Percentiles rank a stretch among this genome's conserved stretches.
phyloP scores from a whole-genome alignment of 1,140 invertebrate species.

The Drosophila lacertosa region DNA sequence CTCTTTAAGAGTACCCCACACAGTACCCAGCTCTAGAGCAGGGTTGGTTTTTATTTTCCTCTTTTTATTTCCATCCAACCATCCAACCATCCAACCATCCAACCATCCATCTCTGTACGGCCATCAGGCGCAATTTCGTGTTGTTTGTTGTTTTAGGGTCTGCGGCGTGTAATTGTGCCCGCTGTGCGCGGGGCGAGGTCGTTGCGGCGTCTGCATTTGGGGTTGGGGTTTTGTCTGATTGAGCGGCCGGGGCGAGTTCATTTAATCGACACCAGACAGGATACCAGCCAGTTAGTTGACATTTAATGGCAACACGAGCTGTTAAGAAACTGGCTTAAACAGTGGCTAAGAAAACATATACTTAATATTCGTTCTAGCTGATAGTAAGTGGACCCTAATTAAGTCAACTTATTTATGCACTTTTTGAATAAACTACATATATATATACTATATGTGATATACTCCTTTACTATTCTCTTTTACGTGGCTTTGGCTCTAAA shows the following conservation, averaged over 20 bases:
- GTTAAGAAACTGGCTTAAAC: constrained; percentile 25
- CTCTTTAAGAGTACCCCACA: constrained; percentile 80
- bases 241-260: constrained; percentile 53
- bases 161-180: constrained; percentile 78
- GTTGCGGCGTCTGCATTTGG: constrained; percentile 11
- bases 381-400: neutral
- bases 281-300: constrained; percentile 63
- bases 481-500: constrained; percentile 1
- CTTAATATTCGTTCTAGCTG: too few species aligned
- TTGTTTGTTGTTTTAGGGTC: constrained; percentile 61
- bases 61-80: constrained; percentile 16
- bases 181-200: constrained; percentile 45
- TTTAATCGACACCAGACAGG: constrained; percentile 73
- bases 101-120: constrained; percentile 71
- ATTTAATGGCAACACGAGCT: constrained; percentile 64
- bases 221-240: constrained; percentile 60
- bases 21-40: constrained; percentile 31
- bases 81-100: constrained; percentile 10
- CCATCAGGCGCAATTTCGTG: constrained; percentile 75
- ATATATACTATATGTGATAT: neutral
- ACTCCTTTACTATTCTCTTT: neutral
- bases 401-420: neutral
- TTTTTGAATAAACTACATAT: neutral
- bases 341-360: neutral
- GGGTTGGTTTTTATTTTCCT: constrained; percentile 53